phyloP scores from a whole-genome alignment of 2,113 vertebrate species.

The Pogonocichla stellata region DNA sequence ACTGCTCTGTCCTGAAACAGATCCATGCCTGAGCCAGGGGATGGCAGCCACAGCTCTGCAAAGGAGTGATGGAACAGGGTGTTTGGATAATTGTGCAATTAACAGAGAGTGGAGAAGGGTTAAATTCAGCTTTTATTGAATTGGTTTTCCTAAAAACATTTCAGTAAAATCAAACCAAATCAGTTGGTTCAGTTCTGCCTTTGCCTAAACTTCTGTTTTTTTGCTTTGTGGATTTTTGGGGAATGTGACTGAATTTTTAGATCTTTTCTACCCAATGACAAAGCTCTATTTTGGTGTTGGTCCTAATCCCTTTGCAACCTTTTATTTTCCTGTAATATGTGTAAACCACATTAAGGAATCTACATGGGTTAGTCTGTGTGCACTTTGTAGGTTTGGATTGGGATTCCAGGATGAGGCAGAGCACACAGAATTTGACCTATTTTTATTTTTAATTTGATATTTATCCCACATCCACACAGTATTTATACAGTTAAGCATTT shows the following conservation, averaged over 20 bases:
- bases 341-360: not conserved
- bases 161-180: not conserved
- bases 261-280: not conserved
- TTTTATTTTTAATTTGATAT: not conserved
- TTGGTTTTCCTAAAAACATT: not conserved
- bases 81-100: not conserved
- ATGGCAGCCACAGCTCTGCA: not conserved
- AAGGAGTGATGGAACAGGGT: not conserved
- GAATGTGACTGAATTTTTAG: no score
- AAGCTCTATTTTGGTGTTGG: not conserved
- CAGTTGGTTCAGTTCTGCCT: not conserved
- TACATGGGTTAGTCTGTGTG: accelerated
- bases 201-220: accelerated
- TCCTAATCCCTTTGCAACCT: slow-evolving; percentile 29
- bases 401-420: not conserved
- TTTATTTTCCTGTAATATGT: not conserved
- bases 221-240: not conserved
- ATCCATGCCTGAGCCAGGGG: not conserved
- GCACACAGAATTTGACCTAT: accelerated
- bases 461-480: not conserved
- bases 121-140: not conserved
- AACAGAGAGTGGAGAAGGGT: not conserved
- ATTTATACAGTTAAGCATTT: not conserved
- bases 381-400: not conserved
- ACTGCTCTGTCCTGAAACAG: not conserved